Base-by-base conservation (phyloP, 2,888 invertebrate species). In the Heliconius sara region DNA sequence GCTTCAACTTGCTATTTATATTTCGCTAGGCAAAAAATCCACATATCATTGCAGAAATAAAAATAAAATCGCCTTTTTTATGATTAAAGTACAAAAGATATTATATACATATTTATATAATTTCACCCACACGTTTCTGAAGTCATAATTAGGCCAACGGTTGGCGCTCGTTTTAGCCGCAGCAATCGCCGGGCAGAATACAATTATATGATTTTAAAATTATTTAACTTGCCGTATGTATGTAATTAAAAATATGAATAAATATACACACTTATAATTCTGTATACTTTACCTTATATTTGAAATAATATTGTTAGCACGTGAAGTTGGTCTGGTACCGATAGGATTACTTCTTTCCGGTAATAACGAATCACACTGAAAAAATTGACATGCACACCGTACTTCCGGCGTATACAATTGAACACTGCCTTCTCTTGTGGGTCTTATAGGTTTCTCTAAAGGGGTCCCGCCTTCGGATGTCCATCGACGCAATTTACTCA, bases 371-470 rank as follows among this genome's bases (percentile, higher is more conserved):
- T 98, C 97, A 90, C 97, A 96, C 95, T 97, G 97, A 93, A 96
- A 98, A 93, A 97, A 98, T 94, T 98, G 98, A 94, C 98, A 98
- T 85, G 96, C 98, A 92, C 98, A 98, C 85, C 98, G 97, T 82
- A 98, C 98, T 90, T 98, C 98, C 88, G 97, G 96, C 81, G 97
- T 96, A 85, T 96, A 96, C 85, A 97, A 96, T 86, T 97, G 96
- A 84, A 97, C 96, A 89, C 97, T 96, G 89, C 97, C 96, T 89
- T 96, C 96, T 87, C 97, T 96, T 82, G 97, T 97, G 79, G 97
- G 96, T 89, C 96, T 96, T 87, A 96, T 95, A 83, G 96, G 95
- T 88, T 96, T 96, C 86, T 96, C 95, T 87, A 96, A 90, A 80
- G 96, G 96, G 88, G 96, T 91, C 79, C 96, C 96, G 86, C 97